Evolutionary conservation across 2,888 invertebrate species (phyloP), one percentile per base, ranked within the genome.

Genomic region (Luffia ferchaultella): DNA sequence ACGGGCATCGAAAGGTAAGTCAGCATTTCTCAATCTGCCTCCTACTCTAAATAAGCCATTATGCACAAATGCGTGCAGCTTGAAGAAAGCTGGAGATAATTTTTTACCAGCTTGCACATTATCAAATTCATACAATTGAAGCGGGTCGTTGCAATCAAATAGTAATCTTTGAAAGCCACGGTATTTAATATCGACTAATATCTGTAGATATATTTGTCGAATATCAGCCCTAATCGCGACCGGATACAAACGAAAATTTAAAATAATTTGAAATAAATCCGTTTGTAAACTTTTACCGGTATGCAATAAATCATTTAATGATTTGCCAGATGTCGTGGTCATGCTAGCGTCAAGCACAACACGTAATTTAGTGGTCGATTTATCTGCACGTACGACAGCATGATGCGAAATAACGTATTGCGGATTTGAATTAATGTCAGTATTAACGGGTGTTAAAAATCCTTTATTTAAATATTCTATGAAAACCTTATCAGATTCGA

Each of bases 201-300:
- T 47, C 44, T 45, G 50, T 16, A 54, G 41, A 52, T 51, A 56
- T 53, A 58, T 55, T 49, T 55, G 54, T 12, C 48, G 41, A 19
- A 57, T 51, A 47, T 57, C 55, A 1, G 55, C 54, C 15, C 50
- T 51, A 16, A 55, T 44, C 0, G 53, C 54, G 16, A 54, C 45
- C 2, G 52, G 54, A 45, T 52, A 54, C 16, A 54, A 41, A 7
- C 57, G 30, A 30, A 30, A 30, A 30, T 30, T 30, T 30, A 30
- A 30, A 7, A 30, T 30, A 12, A 30, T 30, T 30, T 30, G 3
- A 12, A 30, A 12, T 7, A 30, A 30, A 30, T 30, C 30, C 3
- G 47, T 49, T 50, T 55, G 57, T 20, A 55, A 45, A 43, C 55
- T 57, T 2, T 54, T 50, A 2, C 57, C 57, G 12, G 46, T 42